A percentile compares a stretch with the other conserved stretches of the same genome.
Conservation (phyloP, 2,888 invertebrate genomes). For the Phymatocera aterrima region DNA sequence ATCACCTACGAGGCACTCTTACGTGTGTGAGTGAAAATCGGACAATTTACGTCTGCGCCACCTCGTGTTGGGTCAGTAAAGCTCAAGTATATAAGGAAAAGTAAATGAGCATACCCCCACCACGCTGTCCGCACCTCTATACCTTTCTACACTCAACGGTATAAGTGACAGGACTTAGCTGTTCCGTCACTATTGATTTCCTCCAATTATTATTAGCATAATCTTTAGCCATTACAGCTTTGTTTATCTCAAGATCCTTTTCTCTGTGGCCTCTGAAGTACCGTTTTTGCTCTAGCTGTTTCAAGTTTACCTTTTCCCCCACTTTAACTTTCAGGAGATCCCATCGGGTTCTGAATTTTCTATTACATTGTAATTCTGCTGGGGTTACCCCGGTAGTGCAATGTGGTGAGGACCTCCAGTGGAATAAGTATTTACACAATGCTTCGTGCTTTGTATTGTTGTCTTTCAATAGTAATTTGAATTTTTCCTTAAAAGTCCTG, state of each 20-base stretch:
- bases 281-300: neutral
- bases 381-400: conserved; percentile 47
- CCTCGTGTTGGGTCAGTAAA: no score
- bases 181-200: neutral
- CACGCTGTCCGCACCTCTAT: no score
- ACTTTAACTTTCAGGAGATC: conserved; percentile 22
- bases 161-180: neutral
- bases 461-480: conserved; percentile 47
- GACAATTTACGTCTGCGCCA: no score
- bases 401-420: conserved; percentile 50
- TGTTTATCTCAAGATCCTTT: neutral
- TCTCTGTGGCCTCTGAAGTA: neutral
- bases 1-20: no score
- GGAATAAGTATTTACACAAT: conserved; percentile 9
- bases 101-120: no score
- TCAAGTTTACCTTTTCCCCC: neutral
- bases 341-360: conserved; percentile 42
- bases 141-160: no score
- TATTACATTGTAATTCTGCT: conserved; percentile 27
- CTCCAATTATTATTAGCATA: neutral
- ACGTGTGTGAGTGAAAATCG: no score
- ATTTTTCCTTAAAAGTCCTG: conserved; percentile 48
- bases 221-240: neutral
- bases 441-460: neutral
- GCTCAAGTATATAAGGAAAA: no score